Evolutionary conservation across 2,113 vertebrate genomes (phyloP), one percentile per base, ranked within the genome.

Genomic region (Phocoena sinus): DNA sequence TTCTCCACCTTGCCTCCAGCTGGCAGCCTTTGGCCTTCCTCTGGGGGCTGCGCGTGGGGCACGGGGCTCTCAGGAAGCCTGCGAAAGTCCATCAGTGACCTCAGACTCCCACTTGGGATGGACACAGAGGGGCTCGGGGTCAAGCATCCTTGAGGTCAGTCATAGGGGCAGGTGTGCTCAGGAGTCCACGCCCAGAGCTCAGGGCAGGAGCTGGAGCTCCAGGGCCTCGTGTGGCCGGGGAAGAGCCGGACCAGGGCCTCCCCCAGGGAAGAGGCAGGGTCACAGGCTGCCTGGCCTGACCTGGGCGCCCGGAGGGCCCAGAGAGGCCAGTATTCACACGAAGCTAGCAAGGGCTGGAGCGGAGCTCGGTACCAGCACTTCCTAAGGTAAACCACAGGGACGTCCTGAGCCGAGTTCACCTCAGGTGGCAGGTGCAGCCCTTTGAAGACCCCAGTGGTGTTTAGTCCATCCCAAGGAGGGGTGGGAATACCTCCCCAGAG

Each of bases 1-100:
- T 98, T 98, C 8, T 96, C 94, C 50, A 98, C 44, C 88, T 96
- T 94, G 91, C 93, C 96, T 79, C 91, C 44, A 73, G 62, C 50
- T 8, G 8, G 50, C 25, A 71, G 76, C 17, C 15, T 81, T 63
- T 91, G 90, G 79, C 20, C 91, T 53, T 92, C 73, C 23, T 71
- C 88, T 1, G 41, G 60, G 7, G 13, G 33, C 20, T 26, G 47
- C 20, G 17, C 81, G 63, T 96, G 91, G 58, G 89, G 62, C 83
- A 77, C 21, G 53, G 91, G 70, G 86, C 17, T 83, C 65, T 82
- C 65, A 0, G 70, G 62, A 95, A 36, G 67, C 84, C 97, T 96
- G 60, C 11, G 60, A 96, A 62, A 84, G 86, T 33, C 82, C 87
- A 89, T 41, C 20, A 1, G 21, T 53, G 56, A 68, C n/a, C 71